Conservation (phyloP, 2,797 vertebrate species). For the Sylvilagus floridanus region DNA sequence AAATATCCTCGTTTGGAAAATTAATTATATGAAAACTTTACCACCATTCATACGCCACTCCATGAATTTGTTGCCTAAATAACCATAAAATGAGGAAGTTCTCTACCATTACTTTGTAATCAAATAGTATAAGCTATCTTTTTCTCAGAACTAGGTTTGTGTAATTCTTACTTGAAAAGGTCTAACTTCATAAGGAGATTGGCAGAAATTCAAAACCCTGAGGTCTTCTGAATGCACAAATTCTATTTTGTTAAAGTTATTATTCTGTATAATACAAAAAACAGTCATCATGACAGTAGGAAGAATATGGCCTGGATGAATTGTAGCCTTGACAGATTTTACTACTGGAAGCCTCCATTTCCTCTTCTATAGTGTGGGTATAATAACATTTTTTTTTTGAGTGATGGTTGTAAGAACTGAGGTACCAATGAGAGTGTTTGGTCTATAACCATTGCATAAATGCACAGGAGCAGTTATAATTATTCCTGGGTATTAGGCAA, state of each 20-base stretch:
- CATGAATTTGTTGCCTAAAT: background rate
- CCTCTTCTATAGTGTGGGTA: background rate
- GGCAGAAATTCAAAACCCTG: background rate
- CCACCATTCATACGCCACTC: background rate
- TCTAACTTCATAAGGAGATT: background rate
- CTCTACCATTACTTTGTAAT: background rate
- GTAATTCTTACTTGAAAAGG: background rate
- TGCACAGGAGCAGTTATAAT: background rate
- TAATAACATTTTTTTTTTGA: background rate
- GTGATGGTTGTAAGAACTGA: conserved; percentile 20
- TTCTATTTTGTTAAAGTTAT: background rate
- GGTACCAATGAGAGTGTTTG: background rate
- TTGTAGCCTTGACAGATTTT: background rate
- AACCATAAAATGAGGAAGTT: background rate
- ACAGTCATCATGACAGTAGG: background rate
- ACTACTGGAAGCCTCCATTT: conserved; percentile 53
- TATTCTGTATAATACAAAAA: background rate
- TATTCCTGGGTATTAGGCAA: background rate
- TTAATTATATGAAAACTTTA: background rate
- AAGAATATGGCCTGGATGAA: background rate
- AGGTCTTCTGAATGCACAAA: background rate
- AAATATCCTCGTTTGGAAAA: background rate
- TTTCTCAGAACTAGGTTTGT: background rate
- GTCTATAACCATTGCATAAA: background rate
- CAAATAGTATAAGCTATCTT: background rate